phyloP scores from a whole-genome alignment of 1,140 invertebrate genomes.

The Drosophila quadrilineata region DNA sequence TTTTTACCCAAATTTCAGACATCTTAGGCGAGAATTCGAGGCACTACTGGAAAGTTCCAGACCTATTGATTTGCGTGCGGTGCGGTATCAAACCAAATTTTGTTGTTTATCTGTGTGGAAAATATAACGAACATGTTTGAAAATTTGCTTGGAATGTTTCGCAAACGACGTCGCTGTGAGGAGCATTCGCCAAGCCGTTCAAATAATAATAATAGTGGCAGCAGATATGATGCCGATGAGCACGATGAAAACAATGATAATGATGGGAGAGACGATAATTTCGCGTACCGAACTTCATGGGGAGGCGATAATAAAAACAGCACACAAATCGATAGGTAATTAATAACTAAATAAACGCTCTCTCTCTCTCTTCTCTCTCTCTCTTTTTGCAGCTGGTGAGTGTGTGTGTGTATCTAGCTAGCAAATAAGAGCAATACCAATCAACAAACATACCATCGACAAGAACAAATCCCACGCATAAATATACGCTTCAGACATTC shows the following conservation, averaged over 20 bases:
- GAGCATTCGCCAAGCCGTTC: slow-evolving; percentile 1
- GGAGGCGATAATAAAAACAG: slow-evolving; percentile 32
- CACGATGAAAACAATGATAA: slow-evolving; percentile 6
- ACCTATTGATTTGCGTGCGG: background rate
- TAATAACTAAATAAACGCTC: slow-evolving; percentile 52
- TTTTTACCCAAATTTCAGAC: slow-evolving; percentile 2
- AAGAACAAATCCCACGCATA: slow-evolving; percentile 46
- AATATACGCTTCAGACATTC: slow-evolving; percentile 69
- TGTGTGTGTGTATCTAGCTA: slow-evolving; percentile 44
- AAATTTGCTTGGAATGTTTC: slow-evolving; percentile 67
- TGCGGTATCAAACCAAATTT: background rate
- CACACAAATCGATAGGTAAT: slow-evolving; percentile 65
- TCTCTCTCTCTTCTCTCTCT: slow-evolving; percentile 47
- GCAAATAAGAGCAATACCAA: slow-evolving; percentile 21
- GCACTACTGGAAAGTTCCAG: slow-evolving; percentile 47
- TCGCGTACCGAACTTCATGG: slow-evolving; percentile 37
- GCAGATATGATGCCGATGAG: slow-evolving; percentile 9
- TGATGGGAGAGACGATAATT: slow-evolving; percentile 1
- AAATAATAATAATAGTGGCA: slow-evolving; percentile 3
- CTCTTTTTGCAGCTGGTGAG: slow-evolving; percentile 56
- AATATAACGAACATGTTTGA: slow-evolving; percentile 64
- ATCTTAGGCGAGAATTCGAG: slow-evolving; percentile 14
- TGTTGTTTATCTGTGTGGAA: slow-evolving; percentile 23
- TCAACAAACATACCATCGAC: too few species aligned
- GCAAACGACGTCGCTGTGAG: slow-evolving; percentile 65